Percentiles rank a stretch among this genome's conserved stretches.
Conservation (phyloP, 2,113 vertebrate species). For the Hyperopisus bebe region DNA sequence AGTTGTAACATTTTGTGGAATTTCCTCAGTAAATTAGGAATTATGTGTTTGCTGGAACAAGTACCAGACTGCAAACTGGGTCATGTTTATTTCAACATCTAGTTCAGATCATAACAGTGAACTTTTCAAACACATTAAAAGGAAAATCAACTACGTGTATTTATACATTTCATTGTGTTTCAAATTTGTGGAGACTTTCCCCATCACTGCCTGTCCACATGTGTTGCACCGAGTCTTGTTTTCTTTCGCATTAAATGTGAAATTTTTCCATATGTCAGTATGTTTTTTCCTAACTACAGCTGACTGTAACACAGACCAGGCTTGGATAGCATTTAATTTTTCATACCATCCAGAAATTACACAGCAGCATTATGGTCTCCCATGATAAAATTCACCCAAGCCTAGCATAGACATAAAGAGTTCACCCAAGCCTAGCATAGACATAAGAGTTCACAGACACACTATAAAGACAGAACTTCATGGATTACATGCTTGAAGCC, state of each 20-base stretch:
- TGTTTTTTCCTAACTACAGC: background rate
- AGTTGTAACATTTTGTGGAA: background rate
- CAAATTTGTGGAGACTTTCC: background rate
- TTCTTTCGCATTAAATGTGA: background rate
- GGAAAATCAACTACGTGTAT: background rate
- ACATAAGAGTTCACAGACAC: background rate
- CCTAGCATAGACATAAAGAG: background rate
- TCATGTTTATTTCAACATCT: background rate
- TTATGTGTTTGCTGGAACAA: background rate
- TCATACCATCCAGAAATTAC: background rate
- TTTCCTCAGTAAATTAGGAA: background rate
- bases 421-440: too few species aligned
- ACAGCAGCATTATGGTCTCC: background rate
- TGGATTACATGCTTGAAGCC: background rate
- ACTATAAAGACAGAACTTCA: background rate
- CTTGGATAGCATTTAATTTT: background rate
- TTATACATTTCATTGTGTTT: background rate
- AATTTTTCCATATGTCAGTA: background rate
- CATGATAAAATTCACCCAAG: background rate
- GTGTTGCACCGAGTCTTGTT: background rate
- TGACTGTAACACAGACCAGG: background rate
- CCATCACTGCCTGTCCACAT: background rate
- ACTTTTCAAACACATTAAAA: background rate
- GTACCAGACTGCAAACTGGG: background rate
- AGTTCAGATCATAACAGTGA: background rate